Evolutionary conservation across 2,888 invertebrate genomes (phyloP).

Genomic region (Criorhina ranunculi): DNA sequence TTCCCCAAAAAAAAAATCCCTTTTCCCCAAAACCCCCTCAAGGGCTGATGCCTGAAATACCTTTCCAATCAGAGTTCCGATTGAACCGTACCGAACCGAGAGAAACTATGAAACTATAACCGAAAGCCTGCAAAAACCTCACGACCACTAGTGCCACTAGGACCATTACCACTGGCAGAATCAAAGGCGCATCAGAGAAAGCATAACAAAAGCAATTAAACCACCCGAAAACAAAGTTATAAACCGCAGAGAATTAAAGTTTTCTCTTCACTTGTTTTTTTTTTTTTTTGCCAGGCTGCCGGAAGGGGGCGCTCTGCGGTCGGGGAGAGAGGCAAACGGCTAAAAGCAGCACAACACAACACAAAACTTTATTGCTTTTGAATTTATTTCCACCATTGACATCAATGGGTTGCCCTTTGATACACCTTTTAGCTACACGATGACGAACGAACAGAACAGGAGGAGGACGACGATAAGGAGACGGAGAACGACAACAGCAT

Average conservation of each 20-base stretch:
- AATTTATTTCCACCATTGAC: slow-evolving; percentile 75
- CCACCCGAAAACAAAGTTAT: slow-evolving; percentile 75
- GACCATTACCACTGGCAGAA: slow-evolving; percentile 22
- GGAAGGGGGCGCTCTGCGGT: neutral
- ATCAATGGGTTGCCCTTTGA: slow-evolving; percentile 74
- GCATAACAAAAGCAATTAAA: slow-evolving; percentile 76
- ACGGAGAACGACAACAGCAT: too few relatives aligned
- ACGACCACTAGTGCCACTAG: slow-evolving; percentile 20
- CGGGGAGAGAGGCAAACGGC: neutral
- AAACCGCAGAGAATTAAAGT: slow-evolving; percentile 74
- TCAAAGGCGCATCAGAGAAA: slow-evolving; percentile 73
- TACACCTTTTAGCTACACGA: slow-evolving; percentile 72
- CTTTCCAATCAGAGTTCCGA: slow-evolving; percentile 69
- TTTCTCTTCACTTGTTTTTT: slow-evolving; percentile 35
- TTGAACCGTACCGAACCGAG: slow-evolving; percentile 18
- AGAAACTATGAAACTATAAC: slow-evolving; percentile 62
- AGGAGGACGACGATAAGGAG: slow-evolving; percentile 13
- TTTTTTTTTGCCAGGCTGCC: neutral
- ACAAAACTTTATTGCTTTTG: slow-evolving; percentile 74
- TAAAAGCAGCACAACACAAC: neutral
- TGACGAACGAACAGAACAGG: slow-evolving; percentile 4
- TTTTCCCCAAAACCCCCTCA: slow-evolving; percentile 19
- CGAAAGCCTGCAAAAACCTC: slow-evolving; percentile 53
- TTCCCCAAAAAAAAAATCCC: slow-evolving; percentile 51
- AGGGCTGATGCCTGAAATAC: slow-evolving; percentile 53